Evolutionary conservation across 2,888 invertebrate species (phyloP).

Genomic region (Bellardia pandia): DNA sequence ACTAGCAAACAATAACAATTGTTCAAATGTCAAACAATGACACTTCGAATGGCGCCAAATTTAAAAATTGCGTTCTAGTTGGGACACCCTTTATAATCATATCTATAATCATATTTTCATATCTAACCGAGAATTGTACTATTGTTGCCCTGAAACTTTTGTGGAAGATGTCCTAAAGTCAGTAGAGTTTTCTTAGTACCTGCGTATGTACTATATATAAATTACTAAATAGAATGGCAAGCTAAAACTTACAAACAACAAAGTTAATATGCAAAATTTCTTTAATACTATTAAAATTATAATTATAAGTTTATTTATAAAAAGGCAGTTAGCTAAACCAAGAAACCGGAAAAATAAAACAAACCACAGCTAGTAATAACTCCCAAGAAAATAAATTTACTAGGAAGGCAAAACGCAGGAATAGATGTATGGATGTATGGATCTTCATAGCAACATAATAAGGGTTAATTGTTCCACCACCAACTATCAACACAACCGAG

Average conservation of each 20-base stretch:
- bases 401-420: constrained; percentile 36
- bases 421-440: not conserved
- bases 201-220: no score
- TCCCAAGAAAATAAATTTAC: constrained; percentile 58
- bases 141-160: no score
- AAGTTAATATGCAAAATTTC: constrained; percentile 68
- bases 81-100: no score
- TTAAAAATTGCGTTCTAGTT: no score
- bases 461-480: constrained; percentile 57
- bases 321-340: not conserved
- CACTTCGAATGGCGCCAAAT: no score
- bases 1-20: no score
- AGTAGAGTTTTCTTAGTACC: no score
- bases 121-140: no score
- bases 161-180: no score
- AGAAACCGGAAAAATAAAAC: not conserved
- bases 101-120: no score
- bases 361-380: not conserved
- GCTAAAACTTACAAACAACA: constrained; percentile 25
- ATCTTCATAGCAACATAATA: constrained; percentile 47
- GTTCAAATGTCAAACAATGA: no score
- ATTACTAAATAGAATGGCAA: constrained; percentile 35
- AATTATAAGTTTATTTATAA: constrained; percentile 57
- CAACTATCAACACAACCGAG: constrained; percentile 63
- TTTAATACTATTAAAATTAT: constrained; percentile 66